Percentiles rank a stretch among this genome's conserved stretches.
These are phyloP conservation scores for Spheniscus mendiculus DNA, from an alignment of 2,113 vertebrate species.

Conservation along the genomic window DNA sequence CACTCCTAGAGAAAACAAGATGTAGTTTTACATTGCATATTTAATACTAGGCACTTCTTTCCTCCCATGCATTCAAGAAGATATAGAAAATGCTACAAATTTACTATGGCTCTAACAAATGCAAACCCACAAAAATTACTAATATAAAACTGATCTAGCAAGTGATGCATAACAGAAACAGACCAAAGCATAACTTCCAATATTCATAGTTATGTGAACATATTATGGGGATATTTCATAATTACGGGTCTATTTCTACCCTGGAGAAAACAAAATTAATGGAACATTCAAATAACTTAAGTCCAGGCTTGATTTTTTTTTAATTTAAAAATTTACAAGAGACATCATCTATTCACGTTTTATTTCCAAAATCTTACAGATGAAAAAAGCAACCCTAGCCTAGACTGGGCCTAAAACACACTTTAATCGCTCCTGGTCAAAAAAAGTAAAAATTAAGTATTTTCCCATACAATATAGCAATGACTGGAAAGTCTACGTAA, in stretches of 20 bases:
- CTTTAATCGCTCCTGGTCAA: background rate
- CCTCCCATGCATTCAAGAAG: background rate
- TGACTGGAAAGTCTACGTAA: background rate
- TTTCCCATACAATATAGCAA: background rate
- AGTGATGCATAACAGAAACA: background rate
- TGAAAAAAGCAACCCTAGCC: background rate
- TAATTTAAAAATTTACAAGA: background rate
- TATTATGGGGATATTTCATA: background rate
- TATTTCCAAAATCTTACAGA: background rate
- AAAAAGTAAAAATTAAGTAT: background rate
- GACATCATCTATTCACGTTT: background rate
- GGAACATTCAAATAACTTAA: background rate
- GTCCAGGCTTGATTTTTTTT: background rate
- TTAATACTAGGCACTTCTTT: background rate
- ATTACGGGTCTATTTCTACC: background rate
- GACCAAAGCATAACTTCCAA: background rate
- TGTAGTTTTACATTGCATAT: background rate
- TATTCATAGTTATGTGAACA: background rate
- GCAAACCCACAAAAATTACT: background rate
- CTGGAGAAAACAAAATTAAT: background rate
- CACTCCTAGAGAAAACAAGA: conserved; percentile 77
- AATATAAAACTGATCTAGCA: background rate
- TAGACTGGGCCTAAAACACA: background rate
- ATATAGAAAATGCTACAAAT: background rate
- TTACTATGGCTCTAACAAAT: background rate